phyloP scores from a whole-genome alignment of 2,797 vertebrate species.

The Protonibea diacanthus region DNA sequence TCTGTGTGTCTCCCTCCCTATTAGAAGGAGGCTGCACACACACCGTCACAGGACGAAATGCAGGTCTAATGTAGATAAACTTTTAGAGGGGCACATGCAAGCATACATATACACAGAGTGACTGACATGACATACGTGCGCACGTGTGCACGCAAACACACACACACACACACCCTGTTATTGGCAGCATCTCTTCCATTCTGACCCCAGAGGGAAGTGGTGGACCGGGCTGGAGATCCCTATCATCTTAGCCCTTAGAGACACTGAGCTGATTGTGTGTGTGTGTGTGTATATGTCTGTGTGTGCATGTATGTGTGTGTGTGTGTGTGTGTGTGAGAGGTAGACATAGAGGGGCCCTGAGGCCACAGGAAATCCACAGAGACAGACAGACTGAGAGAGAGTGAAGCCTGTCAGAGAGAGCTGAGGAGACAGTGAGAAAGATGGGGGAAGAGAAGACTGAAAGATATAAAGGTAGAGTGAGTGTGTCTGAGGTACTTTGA shows the following conservation, averaged over 20 bases:
- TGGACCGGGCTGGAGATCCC: constrained; percentile 79
- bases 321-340: constrained; percentile 38
- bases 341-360: constrained; percentile 75
- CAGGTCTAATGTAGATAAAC: constrained; percentile 51
- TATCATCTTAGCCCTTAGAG: constrained; percentile 79
- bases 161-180: constrained; percentile 49
- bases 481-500: constrained; percentile 15
- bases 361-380: constrained; percentile 87
- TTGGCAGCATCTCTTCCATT: constrained; percentile 77
- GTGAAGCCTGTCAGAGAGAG: constrained; percentile 80
- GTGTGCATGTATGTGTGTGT: constrained; percentile 31
- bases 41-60: constrained; percentile 37
- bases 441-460: constrained; percentile 38
- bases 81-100: constrained; percentile 40
- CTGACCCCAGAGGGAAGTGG: constrained; percentile 80
- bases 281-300: constrained; percentile 37
- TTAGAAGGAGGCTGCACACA: constrained; percentile 27
- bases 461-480: constrained; percentile 22
- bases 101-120: neutral
- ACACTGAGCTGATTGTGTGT: constrained; percentile 74
- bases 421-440: constrained; percentile 47
- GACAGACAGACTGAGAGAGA: constrained; percentile 86
- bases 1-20: constrained; percentile 17
- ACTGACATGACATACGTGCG: constrained; percentile 7
- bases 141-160: neutral